These are phyloP conservation scores for Sigmodon hispidus DNA, from an alignment of 2,113 vertebrate genomes.

Conservation along the genomic window DNA sequence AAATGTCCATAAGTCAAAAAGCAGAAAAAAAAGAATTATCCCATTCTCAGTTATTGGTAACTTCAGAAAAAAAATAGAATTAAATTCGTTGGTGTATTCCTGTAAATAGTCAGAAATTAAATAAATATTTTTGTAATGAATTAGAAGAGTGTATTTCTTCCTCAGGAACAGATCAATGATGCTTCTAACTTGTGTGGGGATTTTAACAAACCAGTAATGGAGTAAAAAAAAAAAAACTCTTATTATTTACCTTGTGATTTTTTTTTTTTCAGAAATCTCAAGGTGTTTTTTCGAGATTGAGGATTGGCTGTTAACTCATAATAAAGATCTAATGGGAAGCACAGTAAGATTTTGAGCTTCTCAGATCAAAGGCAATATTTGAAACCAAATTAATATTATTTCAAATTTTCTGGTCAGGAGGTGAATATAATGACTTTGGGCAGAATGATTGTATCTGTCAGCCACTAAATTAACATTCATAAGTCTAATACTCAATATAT, in stretches of 20 bases:
- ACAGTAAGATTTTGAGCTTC: background rate
- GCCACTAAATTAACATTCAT: constrained; percentile 25
- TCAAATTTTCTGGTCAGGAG: constrained; percentile 46
- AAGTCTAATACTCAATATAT: constrained; percentile 43
- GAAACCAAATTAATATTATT: constrained; percentile 22
- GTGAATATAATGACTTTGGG: constrained; percentile 19
- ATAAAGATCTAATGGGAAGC: constrained; percentile 35
- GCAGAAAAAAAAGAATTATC: background rate
- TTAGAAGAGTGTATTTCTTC: constrained; percentile 30
- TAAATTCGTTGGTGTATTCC: background rate
- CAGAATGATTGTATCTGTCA: constrained; percentile 43
- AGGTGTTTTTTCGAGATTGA: constrained; percentile 38
- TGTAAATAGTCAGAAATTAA: constrained; percentile 40
- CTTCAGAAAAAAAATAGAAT: constrained; percentile 53
- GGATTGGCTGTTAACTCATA: background rate
- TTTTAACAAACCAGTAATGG: constrained; percentile 34
- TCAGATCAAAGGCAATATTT: constrained; percentile 60
- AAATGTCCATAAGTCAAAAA: background rate
- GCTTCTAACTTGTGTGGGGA: constrained; percentile 44
- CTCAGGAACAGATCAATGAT: constrained; percentile 35
- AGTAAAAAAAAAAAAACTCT: constrained; percentile 20
- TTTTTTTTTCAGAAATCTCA: constrained; percentile 22
- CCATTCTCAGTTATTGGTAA: background rate
- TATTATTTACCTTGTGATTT: constrained; percentile 57
- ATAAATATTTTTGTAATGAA: background rate